Conservation (phyloP, 2,888 invertebrate genomes). For the Zeuzera pyrina region DNA sequence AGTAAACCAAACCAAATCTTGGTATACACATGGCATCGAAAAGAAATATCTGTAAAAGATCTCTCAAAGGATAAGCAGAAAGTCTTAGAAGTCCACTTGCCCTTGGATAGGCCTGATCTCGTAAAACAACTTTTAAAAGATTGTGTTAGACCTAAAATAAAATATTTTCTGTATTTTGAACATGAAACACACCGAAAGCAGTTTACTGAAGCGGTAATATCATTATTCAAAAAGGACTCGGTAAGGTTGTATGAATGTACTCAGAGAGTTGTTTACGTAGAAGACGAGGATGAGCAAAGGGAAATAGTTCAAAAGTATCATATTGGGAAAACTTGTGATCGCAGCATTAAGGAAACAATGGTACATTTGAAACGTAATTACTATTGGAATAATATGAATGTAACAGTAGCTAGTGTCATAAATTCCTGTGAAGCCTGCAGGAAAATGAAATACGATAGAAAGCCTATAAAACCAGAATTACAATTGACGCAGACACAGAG, state of each 20-base stretch:
- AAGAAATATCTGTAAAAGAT: not conserved
- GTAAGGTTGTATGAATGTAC: constrained; percentile 15
- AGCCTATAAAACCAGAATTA: not conserved
- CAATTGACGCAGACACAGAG: not conserved
- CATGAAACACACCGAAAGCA: constrained; percentile 6
- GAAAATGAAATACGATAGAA: constrained; percentile 6
- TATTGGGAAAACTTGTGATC: constrained; percentile 17
- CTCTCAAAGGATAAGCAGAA: not conserved
- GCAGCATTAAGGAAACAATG: constrained; percentile 18
- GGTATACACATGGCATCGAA: not conserved
- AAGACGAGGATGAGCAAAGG: constrained; percentile 14
- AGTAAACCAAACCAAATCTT: constrained; percentile 1
- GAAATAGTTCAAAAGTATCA: constrained; percentile 14
- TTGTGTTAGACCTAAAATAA: constrained; percentile 6
- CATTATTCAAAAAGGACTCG: constrained; percentile 15
- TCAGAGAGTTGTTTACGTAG: constrained; percentile 10
- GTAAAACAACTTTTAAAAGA: constrained; percentile 14
- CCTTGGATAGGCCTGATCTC: constrained; percentile 1
- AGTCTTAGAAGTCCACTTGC: not conserved
- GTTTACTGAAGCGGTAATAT: constrained; percentile 8
- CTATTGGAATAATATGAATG: constrained; percentile 17
- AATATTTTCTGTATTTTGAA: constrained; percentile 17
- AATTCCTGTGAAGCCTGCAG: constrained; percentile 8
- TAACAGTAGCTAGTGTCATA: constrained; percentile 12
- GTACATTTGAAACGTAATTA: constrained; percentile 13